Evolutionary conservation across 1,140 invertebrate species (phyloP), one percentile per base, ranked within the genome.

Genomic region (Euschistus heros): DNA sequence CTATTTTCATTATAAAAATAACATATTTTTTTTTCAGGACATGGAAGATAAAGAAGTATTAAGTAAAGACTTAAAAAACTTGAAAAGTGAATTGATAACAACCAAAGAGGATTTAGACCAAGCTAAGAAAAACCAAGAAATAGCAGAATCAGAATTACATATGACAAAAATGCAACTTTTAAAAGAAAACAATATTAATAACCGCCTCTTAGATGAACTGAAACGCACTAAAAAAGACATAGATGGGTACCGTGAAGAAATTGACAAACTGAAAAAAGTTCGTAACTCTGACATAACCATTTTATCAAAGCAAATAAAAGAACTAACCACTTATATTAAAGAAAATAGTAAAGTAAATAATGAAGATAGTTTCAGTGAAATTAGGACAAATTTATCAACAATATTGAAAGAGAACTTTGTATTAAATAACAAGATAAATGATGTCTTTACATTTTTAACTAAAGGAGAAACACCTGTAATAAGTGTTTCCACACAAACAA

Each of bases 341-440:
- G 54, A 57, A 24, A 57, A 57, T 4, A 57, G 24, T 57, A 57
- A 57, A 57, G n/a, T 24, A 17, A 57, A 22, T 57, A 24, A 17
- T 57, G 24, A 26, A 10, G 54, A 57, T 57, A 26, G 24, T 26
- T 24, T 57, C 1, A 57, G n/a, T 24, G 54, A 57, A 57, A 57
- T 57, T 8, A 57, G 54, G 15, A 6, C 26, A 57, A 57, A 57
- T 57, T 57, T 57, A 57, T 57, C 54, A 24, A 57, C 54, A 15
- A 57, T 57, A 57, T 57, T 57, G 54, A 57, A 57, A 18, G 54
- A 57, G 15, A 57, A 57, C 24, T 57, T 57, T 57, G 15, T 57
- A 15, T 26, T 57, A 17, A 22, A 57, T 26, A 24, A 15, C 5
- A 57, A 26, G 15, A 57, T 57, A 17, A 57, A 57, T 57, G 54